Evolutionary conservation across 2,113 vertebrate species (phyloP).

Genomic region (Varanus salvator): DNA sequence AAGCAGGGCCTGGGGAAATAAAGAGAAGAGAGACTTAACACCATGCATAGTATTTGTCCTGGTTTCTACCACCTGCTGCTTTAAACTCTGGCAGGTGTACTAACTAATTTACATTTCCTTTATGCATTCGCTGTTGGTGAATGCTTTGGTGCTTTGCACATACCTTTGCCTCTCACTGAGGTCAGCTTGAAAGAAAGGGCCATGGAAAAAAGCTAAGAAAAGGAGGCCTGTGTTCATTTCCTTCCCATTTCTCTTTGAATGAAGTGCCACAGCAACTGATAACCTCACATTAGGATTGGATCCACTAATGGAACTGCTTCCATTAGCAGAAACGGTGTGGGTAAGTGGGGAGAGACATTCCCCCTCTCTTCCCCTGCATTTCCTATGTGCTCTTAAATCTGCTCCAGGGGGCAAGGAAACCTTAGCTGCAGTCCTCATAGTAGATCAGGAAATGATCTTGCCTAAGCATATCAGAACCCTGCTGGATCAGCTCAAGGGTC

Average conservation of each 20-base stretch:
- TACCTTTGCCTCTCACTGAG: not conserved
- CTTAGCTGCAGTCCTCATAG: too few relatives aligned
- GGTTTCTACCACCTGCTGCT: constrained; percentile 8
- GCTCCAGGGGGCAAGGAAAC: too few relatives aligned
- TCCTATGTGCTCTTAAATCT: too few relatives aligned
- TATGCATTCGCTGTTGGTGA: not conserved
- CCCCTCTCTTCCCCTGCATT: too few relatives aligned
- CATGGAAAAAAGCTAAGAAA: not conserved
- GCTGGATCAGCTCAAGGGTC: too few relatives aligned
- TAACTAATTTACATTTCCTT: not conserved
- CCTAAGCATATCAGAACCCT: too few relatives aligned
- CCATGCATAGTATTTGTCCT: not conserved
- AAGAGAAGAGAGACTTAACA: not conserved
- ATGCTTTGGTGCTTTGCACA: not conserved
- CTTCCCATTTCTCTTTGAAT: not conserved
- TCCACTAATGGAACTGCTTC: too few relatives aligned
- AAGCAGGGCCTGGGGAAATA: not conserved
- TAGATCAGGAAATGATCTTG: too few relatives aligned
- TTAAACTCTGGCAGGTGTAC: constrained; percentile 14
- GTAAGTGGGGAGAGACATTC: too few relatives aligned
- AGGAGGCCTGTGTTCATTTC: not conserved
- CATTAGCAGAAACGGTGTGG: too few relatives aligned
- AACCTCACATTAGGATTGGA: not conserved
- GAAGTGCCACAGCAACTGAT: not conserved
- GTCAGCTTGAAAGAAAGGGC: not conserved